A percentile compares a stretch with the other conserved stretches of the same genome.
phyloP scores from a whole-genome alignment of 2,888 invertebrate genomes.

The Sesamia inferens region DNA sequence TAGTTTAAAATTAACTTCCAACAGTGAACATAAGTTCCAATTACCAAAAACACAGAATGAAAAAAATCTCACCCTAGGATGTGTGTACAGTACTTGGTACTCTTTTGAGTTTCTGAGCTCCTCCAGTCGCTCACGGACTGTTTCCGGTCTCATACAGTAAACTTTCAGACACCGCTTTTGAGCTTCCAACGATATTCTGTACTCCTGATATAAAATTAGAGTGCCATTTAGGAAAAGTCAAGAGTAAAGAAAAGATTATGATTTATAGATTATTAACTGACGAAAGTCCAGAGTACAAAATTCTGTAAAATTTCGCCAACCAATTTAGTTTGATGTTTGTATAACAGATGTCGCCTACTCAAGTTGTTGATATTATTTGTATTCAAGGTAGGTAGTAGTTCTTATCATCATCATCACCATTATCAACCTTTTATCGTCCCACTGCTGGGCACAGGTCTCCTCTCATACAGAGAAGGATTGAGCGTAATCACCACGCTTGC shows the following conservation, averaged over 20 bases:
- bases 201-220: constrained; percentile 79
- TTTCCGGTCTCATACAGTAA: constrained; percentile 90
- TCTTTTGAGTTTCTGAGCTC: constrained; percentile 90
- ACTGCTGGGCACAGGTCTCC: too few relatives aligned
- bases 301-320: neutral
- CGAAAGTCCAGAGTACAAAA: too few relatives aligned
- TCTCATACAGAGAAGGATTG: too few relatives aligned
- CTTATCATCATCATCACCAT: too few relatives aligned
- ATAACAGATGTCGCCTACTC: neutral
- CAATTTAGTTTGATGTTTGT: neutral
- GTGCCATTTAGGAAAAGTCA: neutral
- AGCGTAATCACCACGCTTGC: too few relatives aligned
- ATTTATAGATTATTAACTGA: neutral
- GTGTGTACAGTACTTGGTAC: constrained; percentile 89
- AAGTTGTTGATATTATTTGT: neutral
- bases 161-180: constrained; percentile 89
- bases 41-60: neutral
- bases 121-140: constrained; percentile 89
- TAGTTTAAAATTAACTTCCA: neutral
- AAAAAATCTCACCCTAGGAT: constrained; percentile 88
- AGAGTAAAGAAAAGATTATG: neutral
- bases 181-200: constrained; percentile 88
- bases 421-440: too few relatives aligned
- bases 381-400: too few relatives aligned
- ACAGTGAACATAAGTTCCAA: neutral